These are phyloP conservation scores for Momotus momota DNA, from an alignment of 2,797 vertebrate genomes.

Conservation along the genomic window DNA sequence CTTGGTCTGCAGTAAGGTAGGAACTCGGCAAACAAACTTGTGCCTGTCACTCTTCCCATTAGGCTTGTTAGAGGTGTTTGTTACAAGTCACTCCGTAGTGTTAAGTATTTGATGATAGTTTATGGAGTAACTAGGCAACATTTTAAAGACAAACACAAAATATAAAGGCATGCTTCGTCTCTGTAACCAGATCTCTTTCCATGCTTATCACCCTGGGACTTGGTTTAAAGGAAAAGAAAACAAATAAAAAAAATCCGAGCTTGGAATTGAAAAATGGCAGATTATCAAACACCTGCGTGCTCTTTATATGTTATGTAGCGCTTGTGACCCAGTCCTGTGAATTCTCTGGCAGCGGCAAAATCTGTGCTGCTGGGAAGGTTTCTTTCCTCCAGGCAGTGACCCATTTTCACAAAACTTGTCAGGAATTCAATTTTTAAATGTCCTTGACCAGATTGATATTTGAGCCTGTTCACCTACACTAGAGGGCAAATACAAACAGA, in stretches of 20 bases:
- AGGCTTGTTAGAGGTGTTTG: background rate
- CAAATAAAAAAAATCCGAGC: background rate
- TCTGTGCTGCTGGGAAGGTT: background rate
- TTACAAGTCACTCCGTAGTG: background rate
- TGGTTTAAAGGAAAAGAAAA: background rate
- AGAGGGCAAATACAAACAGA: background rate
- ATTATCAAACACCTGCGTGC: background rate
- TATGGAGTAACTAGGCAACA: conserved; percentile 63
- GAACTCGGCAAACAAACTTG: conserved; percentile 12
- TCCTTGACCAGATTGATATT: background rate
- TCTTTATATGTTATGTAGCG: accelerated
- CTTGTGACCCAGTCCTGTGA: background rate
- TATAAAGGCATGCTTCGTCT: background rate
- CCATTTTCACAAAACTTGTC: background rate
- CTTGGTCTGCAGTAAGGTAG: background rate
- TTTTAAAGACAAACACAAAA: conserved; percentile 30
- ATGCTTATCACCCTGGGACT: background rate
- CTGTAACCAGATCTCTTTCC: conserved; percentile 21
- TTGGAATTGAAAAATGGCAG: background rate
- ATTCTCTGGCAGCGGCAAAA: background rate
- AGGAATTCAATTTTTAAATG: conserved; percentile 21
- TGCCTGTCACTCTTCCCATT: conserved; percentile 52
- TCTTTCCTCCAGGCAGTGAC: background rate
- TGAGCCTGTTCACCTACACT: conserved; percentile 22
- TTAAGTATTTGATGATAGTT: conserved; percentile 40